These are phyloP conservation scores for Alexandromys fortis DNA, from an alignment of 2,113 vertebrate genomes.

Conservation along the genomic window DNA sequence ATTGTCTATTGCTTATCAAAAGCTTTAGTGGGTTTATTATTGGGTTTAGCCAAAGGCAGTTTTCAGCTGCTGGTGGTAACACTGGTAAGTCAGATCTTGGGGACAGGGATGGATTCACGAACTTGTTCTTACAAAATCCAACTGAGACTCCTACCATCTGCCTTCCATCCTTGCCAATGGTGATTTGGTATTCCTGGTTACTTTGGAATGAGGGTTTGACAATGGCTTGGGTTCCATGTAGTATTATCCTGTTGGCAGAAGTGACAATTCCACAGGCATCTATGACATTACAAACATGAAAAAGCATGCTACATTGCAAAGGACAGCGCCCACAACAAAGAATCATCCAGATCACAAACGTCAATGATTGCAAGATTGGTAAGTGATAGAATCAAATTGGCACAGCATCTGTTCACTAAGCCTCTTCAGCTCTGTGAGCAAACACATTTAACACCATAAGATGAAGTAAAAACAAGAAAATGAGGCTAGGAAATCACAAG, in stretches of 20 bases:
- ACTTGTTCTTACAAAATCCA: not conserved
- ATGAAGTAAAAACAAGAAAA: not conserved
- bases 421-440: not conserved
- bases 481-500: not conserved
- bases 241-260: not conserved
- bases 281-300: not conserved
- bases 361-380: not conserved
- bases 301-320: not conserved
- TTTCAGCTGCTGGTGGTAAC: not conserved
- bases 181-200: not conserved
- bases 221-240: not conserved
- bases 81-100: not conserved
- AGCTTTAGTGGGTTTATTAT: not conserved
- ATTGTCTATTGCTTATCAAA: not conserved
- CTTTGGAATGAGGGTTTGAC: not conserved
- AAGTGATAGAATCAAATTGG: not conserved
- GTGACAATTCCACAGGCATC: not conserved
- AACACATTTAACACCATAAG: not conserved
- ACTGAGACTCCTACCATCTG: not conserved
- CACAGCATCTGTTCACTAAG: not conserved
- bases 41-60: not conserved
- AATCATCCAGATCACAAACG: not conserved
- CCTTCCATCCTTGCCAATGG: not conserved
- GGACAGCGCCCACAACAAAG: not conserved
- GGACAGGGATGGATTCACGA: not conserved